Evolutionary conservation across 2,888 invertebrate genomes (phyloP).

Genomic region (Cosmorhoe ocellata): DNA sequence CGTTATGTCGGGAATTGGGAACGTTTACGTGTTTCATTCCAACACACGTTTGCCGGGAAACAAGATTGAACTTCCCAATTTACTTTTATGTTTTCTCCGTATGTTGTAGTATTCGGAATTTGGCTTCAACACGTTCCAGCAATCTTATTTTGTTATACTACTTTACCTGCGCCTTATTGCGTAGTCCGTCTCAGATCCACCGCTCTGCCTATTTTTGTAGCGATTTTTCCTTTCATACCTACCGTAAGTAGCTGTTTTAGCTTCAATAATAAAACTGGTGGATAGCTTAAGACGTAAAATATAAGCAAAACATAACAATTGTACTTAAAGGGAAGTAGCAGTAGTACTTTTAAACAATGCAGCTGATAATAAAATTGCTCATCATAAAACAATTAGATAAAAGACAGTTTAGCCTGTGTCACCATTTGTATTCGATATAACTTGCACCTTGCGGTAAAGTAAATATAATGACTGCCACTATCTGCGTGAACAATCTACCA

Average conservation of each 20-base stretch:
- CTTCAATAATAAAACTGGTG: too few relatives aligned
- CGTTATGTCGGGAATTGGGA: conserved; percentile 37
- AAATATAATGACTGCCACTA: conserved; percentile 36
- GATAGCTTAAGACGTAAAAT: too few relatives aligned
- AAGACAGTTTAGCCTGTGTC: conserved; percentile 26
- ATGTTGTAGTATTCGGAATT: conserved; percentile 15
- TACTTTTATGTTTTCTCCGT: conserved; percentile 23
- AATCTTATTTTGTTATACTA: conserved; percentile 12
- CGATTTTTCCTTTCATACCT: background rate
- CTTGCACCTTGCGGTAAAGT: conserved; percentile 36
- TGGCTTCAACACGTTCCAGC: conserved; percentile 21
- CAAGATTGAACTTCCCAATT: conserved; percentile 35
- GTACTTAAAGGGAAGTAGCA: background rate
- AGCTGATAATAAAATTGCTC: conserved; percentile 15
- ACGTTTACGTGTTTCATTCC: conserved; percentile 41
- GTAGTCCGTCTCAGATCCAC: background rate
- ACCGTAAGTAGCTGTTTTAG: too few relatives aligned
- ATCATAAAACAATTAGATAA: conserved; percentile 35
- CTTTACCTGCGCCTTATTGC: conserved; percentile 14
- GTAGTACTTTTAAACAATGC: background rate
- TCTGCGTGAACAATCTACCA: conserved; percentile 33
- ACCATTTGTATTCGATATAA: conserved; percentile 32
- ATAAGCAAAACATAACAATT: background rate
- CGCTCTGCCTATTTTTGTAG: conserved; percentile 2
- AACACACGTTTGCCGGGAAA: conserved; percentile 44